phyloP scores from a whole-genome alignment of 2,888 invertebrate genomes.

The Agapetus fuscipes region DNA sequence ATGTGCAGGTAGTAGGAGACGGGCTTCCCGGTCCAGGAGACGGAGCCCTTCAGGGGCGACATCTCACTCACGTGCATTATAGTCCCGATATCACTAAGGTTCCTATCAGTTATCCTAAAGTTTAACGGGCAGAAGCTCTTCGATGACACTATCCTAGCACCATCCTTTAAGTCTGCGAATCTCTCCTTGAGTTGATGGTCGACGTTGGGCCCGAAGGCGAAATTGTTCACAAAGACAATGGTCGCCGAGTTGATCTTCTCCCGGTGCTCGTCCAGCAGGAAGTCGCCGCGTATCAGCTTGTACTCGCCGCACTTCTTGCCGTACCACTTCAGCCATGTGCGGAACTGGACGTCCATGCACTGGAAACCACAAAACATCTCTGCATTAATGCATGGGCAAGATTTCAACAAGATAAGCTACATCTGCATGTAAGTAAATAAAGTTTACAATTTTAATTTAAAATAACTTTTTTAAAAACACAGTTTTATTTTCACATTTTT shows the following conservation, averaged over 20 bases:
- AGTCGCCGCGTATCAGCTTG: slow-evolving; percentile 89
- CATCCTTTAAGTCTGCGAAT: slow-evolving; percentile 92
- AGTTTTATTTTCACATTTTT: too few species aligned
- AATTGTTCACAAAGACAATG: slow-evolving; percentile 98
- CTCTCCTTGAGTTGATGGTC: slow-evolving; percentile 94
- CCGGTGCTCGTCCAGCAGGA: slow-evolving; percentile 82
- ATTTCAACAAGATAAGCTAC: too few species aligned
- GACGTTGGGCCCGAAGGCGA: slow-evolving; percentile 95
- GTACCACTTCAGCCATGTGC: slow-evolving; percentile 96
- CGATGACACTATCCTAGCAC: slow-evolving; percentile 94
- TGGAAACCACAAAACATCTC: slow-evolving; percentile 32
- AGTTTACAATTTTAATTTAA: too few species aligned
- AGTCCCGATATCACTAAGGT: slow-evolving; percentile 95
- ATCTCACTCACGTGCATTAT: slow-evolving; percentile 98
- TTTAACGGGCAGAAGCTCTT: slow-evolving; percentile 98
- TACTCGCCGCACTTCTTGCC: slow-evolving; percentile 91
- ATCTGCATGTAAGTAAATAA: too few species aligned
- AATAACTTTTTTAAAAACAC: too few species aligned
- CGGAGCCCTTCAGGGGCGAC: slow-evolving; percentile 88
- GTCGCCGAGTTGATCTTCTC: slow-evolving; percentile 91
- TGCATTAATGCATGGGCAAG: too few species aligned
- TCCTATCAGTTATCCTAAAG: slow-evolving; percentile 95
- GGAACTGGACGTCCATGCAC: slow-evolving; percentile 85
- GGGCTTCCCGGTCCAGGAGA: slow-evolving; percentile 98
- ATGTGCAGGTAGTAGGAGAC: slow-evolving; percentile 98